Evolutionary conservation across 2,888 invertebrate species (phyloP).

Genomic region (Scaptomyza caliginosa): DNA sequence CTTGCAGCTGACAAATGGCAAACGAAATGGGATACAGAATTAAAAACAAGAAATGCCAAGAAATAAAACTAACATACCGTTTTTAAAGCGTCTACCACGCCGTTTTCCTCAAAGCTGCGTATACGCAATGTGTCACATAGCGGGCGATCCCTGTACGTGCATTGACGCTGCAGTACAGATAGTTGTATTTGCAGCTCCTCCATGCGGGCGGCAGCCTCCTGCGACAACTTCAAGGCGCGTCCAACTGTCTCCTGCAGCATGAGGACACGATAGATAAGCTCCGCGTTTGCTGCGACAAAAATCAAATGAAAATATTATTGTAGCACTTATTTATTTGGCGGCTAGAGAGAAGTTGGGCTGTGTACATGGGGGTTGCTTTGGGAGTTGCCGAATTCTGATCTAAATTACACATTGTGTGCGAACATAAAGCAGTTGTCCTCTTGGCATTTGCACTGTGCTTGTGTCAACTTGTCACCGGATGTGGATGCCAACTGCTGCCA

Average conservation of each 20-base stretch:
- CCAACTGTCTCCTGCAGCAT: conserved; percentile 83
- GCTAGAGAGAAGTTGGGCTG: not conserved
- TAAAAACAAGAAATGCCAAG: not conserved
- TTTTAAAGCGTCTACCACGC: conserved; percentile 83
- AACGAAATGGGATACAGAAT: conserved; percentile 43
- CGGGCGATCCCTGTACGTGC: conserved; percentile 88
- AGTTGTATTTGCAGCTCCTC: conserved; percentile 84
- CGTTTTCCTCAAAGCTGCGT: conserved; percentile 87
- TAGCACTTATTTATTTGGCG: conserved; percentile 53
- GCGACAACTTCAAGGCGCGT: conserved; percentile 83
- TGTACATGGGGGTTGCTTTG: not conserved
- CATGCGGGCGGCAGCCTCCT: conserved; percentile 84
- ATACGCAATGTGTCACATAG: conserved; percentile 91
- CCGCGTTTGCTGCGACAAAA: conserved; percentile 80
- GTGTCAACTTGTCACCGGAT: conserved; percentile 51
- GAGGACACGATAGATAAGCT: conserved; percentile 84
- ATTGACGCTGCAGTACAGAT: conserved; percentile 86
- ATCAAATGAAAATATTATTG: conserved; percentile 66
- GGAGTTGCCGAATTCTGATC: conserved; percentile 27
- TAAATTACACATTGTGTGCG: conserved; percentile 72
- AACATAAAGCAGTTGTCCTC: conserved; percentile 63
- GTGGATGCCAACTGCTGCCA: conserved; percentile 24
- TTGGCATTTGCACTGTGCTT: conserved; percentile 33
- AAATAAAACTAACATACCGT: conserved; percentile 76
- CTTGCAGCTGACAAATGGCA: conserved; percentile 81